phyloP scores from a whole-genome alignment of 2,113 vertebrate genomes.

The Callionymus lyra region DNA sequence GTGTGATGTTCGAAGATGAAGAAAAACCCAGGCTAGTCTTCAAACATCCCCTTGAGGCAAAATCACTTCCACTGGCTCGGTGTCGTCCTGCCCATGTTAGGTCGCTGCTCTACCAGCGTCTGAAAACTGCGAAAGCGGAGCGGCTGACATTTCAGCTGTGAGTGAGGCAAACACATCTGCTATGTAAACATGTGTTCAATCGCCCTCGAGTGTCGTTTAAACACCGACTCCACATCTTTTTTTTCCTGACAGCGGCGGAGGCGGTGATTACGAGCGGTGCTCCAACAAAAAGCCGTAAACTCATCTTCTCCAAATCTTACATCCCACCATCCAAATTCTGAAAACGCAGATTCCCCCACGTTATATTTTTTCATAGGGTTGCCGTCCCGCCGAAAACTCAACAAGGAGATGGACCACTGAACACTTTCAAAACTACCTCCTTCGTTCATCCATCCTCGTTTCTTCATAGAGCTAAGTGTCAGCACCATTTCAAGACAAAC shows the following conservation, averaged over 20 bases:
- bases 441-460: background rate
- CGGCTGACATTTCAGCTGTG: constrained; percentile 29
- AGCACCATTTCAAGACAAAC: constrained; percentile 40
- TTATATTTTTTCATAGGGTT: no score
- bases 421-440: constrained; percentile 21
- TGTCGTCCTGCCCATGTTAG: constrained; percentile 17
- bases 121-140: constrained; percentile 33
- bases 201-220: constrained; percentile 22
- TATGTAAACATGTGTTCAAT: constrained; percentile 61
- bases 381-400: no score
- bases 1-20: background rate
- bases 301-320: no score
- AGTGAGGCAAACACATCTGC: constrained; percentile 50
- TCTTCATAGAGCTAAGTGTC: constrained; percentile 21
- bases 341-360: no score
- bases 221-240: constrained; percentile 24
- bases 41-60: background rate
- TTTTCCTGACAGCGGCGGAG: constrained; percentile 13
- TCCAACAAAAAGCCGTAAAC: no score
- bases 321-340: background rate
- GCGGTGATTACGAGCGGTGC: constrained; percentile 1
- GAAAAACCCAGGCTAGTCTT: constrained; percentile 4
- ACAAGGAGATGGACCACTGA: constrained; percentile 15
- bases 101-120: constrained; percentile 15
- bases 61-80: constrained; percentile 10